Conservation (phyloP, 2,113 vertebrate genomes). For the Struthidea cinerea region DNA sequence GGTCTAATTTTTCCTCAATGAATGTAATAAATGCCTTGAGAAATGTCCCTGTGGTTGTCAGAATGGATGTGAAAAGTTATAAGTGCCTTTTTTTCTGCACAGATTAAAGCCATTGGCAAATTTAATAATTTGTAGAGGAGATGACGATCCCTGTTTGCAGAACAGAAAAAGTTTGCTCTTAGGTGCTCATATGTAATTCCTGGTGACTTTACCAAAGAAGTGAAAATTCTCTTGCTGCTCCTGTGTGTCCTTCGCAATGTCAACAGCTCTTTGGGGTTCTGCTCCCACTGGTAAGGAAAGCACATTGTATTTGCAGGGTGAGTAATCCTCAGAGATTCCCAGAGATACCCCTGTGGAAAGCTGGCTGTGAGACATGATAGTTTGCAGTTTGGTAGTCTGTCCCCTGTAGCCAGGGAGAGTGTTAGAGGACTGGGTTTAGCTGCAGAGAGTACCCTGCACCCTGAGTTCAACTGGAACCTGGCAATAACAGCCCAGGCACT, state of each 20-base stretch:
- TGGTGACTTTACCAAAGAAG: background rate
- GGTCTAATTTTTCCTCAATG: background rate
- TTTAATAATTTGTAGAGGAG: background rate
- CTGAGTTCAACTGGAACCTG: background rate
- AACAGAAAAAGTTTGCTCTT: background rate
- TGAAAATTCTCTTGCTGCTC: background rate
- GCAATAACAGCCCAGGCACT: background rate
- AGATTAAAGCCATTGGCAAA: background rate
- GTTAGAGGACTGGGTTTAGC: background rate
- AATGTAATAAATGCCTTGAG: conserved; percentile 5
- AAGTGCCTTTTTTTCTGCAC: background rate
- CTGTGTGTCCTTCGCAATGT: background rate
- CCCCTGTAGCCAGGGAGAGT: background rate
- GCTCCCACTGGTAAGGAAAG: background rate
- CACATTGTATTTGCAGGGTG: background rate
- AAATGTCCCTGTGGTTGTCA: background rate
- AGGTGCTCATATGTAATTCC: background rate
- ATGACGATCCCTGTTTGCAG: background rate
- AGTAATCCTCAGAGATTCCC: background rate
- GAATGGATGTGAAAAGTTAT: background rate
- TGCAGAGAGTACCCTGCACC: background rate
- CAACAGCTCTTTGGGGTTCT: background rate
- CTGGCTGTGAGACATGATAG: background rate
- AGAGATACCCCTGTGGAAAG: background rate
- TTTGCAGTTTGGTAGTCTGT: background rate